Conservation (phyloP, 2,888 invertebrate species). For the Panopea generosa region DNA sequence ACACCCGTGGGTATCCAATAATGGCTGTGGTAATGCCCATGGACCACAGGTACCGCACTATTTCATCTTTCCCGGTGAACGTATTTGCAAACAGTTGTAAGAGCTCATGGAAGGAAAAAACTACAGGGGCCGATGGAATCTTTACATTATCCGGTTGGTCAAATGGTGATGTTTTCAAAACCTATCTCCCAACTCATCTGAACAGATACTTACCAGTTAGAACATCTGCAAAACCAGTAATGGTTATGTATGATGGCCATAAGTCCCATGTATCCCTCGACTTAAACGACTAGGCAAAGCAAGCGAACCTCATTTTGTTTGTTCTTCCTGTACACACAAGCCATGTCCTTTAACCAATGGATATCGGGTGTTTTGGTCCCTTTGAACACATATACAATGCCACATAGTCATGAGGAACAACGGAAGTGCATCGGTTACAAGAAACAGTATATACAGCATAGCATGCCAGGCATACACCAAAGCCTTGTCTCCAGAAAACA, state of each 20-base stretch:
- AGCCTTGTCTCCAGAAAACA: slow-evolving; percentile 17
- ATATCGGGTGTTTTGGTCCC: slow-evolving; percentile 26
- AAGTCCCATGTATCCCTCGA: no score
- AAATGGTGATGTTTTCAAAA: slow-evolving; percentile 16
- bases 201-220: no score
- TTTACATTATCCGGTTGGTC: slow-evolving; percentile 27
- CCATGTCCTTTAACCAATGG: slow-evolving; percentile 17
- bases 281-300: slow-evolving; percentile 37
- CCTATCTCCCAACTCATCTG: slow-evolving; percentile 23
- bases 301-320: slow-evolving; percentile 26
- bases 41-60: slow-evolving; percentile 43
- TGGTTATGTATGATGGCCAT: no score
- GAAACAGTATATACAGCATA: slow-evolving; percentile 5
- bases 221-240: no score
- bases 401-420: slow-evolving; percentile 18
- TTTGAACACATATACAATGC: slow-evolving; percentile 32
- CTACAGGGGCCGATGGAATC: slow-evolving; percentile 1
- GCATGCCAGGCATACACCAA: slow-evolving; percentile 12
- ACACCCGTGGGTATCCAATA: slow-evolving; percentile 11
- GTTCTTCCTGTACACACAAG: slow-evolving; percentile 26
- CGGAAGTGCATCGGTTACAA: neutral
- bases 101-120: slow-evolving; percentile 24
- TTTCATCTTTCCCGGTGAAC: slow-evolving; percentile 40
- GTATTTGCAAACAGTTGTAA: slow-evolving; percentile 10
- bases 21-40: slow-evolving; percentile 47